Conservation (phyloP, 2,797 vertebrate genomes). For the Lindbergichthys nudifrons region DNA sequence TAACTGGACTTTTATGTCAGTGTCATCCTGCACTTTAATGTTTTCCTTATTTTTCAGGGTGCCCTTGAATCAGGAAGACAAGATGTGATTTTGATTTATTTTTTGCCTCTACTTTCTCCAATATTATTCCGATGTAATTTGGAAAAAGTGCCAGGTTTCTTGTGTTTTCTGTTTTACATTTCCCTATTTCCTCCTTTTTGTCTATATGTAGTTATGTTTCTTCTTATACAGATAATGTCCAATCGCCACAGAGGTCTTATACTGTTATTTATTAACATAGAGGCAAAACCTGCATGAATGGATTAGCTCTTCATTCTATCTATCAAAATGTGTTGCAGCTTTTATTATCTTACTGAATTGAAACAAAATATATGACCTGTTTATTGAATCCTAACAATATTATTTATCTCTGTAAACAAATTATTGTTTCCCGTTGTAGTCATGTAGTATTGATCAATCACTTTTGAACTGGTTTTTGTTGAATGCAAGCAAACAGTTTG, state of each 20-base stretch:
- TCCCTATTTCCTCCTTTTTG: not conserved
- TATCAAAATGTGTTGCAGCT: slow-evolving; percentile 13
- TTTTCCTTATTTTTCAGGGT: slow-evolving; percentile 44
- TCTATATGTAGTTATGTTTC: not conserved
- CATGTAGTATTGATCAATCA: too few relatives aligned
- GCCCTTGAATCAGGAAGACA: slow-evolving; percentile 51
- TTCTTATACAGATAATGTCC: not conserved
- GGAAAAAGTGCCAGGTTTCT: not conserved
- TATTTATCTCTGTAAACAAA: too few relatives aligned
- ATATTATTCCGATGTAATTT: slow-evolving; percentile 8
- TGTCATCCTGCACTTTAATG: slow-evolving; percentile 36
- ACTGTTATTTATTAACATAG: not conserved
- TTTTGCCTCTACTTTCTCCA: not conserved
- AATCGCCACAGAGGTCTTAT: not conserved
- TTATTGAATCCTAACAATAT: slow-evolving; percentile 18
- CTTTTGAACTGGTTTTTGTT: too few relatives aligned
- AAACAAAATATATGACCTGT: slow-evolving; percentile 10
- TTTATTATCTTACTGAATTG: slow-evolving; percentile 6
- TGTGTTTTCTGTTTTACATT: not conserved
- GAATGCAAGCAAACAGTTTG: too few relatives aligned
- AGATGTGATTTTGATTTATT: not conserved
- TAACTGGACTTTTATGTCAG: slow-evolving; percentile 48
- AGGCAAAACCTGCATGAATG: not conserved
- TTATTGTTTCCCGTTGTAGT: too few relatives aligned
- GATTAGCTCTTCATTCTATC: not conserved